phyloP scores from a whole-genome alignment of 2,888 invertebrate species.

The Tricholauxania praeusta region DNA sequence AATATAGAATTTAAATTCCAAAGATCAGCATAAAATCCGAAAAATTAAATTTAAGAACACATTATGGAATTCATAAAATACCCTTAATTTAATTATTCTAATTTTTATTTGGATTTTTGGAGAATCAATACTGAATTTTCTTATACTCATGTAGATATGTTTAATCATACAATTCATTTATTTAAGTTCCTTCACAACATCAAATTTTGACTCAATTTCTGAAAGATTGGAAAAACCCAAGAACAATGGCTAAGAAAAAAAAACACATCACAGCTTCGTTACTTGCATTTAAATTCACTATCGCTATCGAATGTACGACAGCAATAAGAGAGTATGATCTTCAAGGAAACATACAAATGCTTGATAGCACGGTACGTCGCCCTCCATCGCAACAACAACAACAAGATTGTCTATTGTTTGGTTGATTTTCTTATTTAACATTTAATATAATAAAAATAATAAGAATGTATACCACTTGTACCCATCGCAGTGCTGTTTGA shows the following conservation, averaged over 20 bases:
- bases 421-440: constrained; percentile 31
- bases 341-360: constrained; percentile 26
- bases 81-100: not conserved
- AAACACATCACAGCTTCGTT: no score
- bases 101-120: constrained; percentile 3
- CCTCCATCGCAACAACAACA: constrained; percentile 40
- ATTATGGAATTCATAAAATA: no score
- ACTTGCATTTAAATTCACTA: no score
- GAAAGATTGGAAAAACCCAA: no score
- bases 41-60: no score
- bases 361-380: constrained; percentile 46
- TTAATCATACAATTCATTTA: no score
- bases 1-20: no score
- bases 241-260: no score
- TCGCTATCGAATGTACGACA: no score
- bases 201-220: no score
- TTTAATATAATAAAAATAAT: constrained; percentile 34
- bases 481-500: constrained; percentile 1
- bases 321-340: not conserved
- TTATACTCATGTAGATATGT: not conserved
- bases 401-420: constrained; percentile 27
- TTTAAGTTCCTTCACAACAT: no score
- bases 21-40: no score
- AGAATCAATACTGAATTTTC: not conserved
- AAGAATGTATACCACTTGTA: constrained; percentile 9